Conservation (phyloP, 92 coral and sea anemone species). For the Epizoanthus ramosus region DNA sequence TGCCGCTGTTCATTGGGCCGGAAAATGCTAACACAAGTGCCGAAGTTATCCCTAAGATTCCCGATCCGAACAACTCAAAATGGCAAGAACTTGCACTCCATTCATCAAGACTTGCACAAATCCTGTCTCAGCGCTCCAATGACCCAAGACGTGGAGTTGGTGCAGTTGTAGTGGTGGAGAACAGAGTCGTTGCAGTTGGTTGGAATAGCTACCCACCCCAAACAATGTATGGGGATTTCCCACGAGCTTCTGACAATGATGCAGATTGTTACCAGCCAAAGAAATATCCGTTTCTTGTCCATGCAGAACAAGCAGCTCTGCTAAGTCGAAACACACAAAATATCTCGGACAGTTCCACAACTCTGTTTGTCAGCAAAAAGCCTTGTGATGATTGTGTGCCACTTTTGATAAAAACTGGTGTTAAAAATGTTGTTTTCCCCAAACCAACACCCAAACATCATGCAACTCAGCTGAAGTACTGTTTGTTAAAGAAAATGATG, state of each 20-base stretch:
- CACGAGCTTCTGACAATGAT: conserved; percentile 71
- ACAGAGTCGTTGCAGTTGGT: conserved; percentile 75
- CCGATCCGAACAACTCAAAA: conserved; percentile 39
- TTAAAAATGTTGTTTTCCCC: conserved; percentile 73
- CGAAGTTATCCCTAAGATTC: conserved; percentile 1
- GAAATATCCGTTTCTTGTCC: conserved; percentile 77
- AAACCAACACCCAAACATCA: conserved; percentile 41
- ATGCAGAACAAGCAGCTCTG: conserved; percentile 87
- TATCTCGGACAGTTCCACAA: conserved; percentile 59
- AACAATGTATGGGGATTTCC: conserved; percentile 83
- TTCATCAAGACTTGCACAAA: conserved; percentile 77
- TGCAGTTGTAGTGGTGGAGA: conserved; percentile 64
- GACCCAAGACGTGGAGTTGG: conserved; percentile 92
- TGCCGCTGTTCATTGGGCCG: conserved; percentile 1
- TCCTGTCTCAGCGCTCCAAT: conserved; percentile 73
- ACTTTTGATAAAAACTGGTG: conserved; percentile 68
- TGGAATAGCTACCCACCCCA: conserved; percentile 86
- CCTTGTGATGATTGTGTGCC: conserved; percentile 92
- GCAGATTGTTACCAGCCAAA: conserved; percentile 48
- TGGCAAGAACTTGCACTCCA: conserved; percentile 80
- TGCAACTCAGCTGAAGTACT: conserved; percentile 42
- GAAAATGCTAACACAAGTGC: conserved; percentile 9
- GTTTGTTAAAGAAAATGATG: conserved; percentile 38
- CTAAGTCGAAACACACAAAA: conserved; percentile 64
- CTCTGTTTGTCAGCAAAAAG: conserved; percentile 82